Conservation (phyloP, 2,888 invertebrate species). For the Liodrosophila aerea region DNA sequence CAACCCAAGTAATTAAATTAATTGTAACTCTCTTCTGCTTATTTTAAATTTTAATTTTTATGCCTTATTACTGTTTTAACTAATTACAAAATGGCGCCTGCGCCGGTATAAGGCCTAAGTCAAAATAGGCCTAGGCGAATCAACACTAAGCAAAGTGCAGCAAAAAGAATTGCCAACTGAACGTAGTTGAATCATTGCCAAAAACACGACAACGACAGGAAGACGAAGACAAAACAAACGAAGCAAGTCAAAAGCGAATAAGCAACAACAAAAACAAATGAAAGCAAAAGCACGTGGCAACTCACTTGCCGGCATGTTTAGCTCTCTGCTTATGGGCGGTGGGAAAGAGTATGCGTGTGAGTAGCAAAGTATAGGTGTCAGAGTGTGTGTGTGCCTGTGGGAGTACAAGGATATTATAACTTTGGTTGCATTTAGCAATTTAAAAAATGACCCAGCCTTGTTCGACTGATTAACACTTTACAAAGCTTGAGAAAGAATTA, state of each 20-base stretch:
- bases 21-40: neutral
- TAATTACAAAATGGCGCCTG: constrained; percentile 59
- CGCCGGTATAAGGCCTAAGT: constrained; percentile 52
- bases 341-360: neutral
- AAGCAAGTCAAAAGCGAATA: constrained; percentile 44
- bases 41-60: constrained; percentile 7
- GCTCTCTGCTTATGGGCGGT: constrained; percentile 6
- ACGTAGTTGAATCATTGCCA: constrained; percentile 58
- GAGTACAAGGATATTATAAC: neutral
- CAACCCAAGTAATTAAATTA: constrained; percentile 31
- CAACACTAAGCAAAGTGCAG: constrained; percentile 68
- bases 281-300: constrained; percentile 52
- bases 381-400: constrained; percentile 4
- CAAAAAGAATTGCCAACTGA: constrained; percentile 48
- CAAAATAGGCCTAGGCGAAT: constrained; percentile 71
- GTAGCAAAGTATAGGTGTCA: neutral
- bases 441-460: no score
- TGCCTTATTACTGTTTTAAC: no score
- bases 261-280: constrained; percentile 55
- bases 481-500: no score
- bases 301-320: constrained; percentile 41
- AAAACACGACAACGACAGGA: constrained; percentile 55
- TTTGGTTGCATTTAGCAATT: no score
- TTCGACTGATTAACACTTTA: no score
- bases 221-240: neutral